Conservation (phyloP, 2,888 invertebrate species). For the Hemithea aestivaria region DNA sequence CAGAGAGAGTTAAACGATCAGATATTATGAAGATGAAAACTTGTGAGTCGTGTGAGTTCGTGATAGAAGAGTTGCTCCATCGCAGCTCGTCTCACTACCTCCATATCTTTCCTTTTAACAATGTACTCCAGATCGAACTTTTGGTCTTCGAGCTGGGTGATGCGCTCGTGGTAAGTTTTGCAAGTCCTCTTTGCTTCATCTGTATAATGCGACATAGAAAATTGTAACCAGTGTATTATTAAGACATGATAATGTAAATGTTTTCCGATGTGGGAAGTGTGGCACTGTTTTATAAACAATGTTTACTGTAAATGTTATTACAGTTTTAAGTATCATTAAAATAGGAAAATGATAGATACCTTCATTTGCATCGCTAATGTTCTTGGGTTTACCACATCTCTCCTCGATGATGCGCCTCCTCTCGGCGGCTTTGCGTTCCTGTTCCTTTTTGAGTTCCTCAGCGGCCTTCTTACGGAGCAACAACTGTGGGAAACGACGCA, state of each 20-base stretch:
- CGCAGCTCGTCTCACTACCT: conserved; percentile 85
- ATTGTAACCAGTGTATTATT: conserved; percentile 36
- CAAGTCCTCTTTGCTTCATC: conserved; percentile 86
- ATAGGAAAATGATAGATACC: conserved; percentile 77
- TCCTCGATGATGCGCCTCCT: conserved; percentile 98
- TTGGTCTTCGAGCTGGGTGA: conserved; percentile 92
- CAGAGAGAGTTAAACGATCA: conserved; percentile 52
- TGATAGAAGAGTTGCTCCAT: conserved; percentile 56
- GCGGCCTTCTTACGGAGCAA: conserved; percentile 99
- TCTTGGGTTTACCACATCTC: conserved; percentile 95
- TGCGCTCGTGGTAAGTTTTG: conserved; percentile 93
- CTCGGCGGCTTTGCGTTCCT: conserved; percentile 98
- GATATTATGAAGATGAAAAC: conserved; percentile 48
- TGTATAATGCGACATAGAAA: conserved; percentile 76
- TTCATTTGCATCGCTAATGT: conserved; percentile 95
- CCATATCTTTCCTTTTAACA: conserved; percentile 98
- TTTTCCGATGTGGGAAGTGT: conserved; percentile 48
- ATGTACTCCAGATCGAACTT: conserved; percentile 99
- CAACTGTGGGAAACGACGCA: conserved; percentile 80
- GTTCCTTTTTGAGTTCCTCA: conserved; percentile 99
- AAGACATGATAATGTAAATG: conserved; percentile 24
- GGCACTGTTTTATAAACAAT: conserved; percentile 27
- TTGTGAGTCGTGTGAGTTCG: conserved; percentile 59
- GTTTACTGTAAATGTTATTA: conserved; percentile 1
- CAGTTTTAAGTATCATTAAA: conserved; percentile 6